Evolutionary conservation across 1,140 invertebrate species (phyloP), one percentile per base, ranked within the genome.

Genomic region (Drosophila malerkotliana): DNA sequence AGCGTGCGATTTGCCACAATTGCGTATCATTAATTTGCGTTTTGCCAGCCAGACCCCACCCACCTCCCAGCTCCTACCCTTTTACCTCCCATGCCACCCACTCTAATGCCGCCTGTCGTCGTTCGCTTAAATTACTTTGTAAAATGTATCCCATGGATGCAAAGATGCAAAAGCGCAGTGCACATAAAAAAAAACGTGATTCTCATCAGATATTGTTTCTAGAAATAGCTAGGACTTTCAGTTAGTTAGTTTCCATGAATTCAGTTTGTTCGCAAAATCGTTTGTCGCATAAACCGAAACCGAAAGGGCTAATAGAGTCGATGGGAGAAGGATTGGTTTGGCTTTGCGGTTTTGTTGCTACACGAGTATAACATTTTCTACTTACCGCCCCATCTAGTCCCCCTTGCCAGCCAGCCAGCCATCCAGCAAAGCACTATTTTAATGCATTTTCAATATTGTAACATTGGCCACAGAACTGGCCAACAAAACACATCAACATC

Each of bases 1-100:
- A 88, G 74, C 82, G 82, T 85, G 83, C 83, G 82, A 87, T 87
- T 87, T 87, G 79, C 82, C 83, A 83, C 82, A 87, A 87, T 88
- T 87, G 83, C 82, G 82, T 87, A 87, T 87, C 82, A 88, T 87
- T 87, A 87, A 87, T 87, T 88, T 87, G 82, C 83, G 81, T 74
- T 84, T 81, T 73, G 75, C 81, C 77, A 74, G 61, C 41, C 41
- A 37, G 10, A 28, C 26, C 5, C 26, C 10, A 12, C 3, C 73
- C 34, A 26, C 21, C 56, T n/a, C 34, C 18, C 8, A 44, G 7
- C 15, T 14, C 3, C 32, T 28, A 28, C 26, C 14, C 49, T 12
- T 3, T 0, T 8, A 32, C 32, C 32, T 3, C 1, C 24, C 15
- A 44, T 5, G 45, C n/a, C 21, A 4, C 34, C 14, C 34, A 12